These are phyloP conservation scores for Tryphoninae sp. DNA, from an alignment of 2,888 invertebrate species.

Conservation along the genomic window DNA sequence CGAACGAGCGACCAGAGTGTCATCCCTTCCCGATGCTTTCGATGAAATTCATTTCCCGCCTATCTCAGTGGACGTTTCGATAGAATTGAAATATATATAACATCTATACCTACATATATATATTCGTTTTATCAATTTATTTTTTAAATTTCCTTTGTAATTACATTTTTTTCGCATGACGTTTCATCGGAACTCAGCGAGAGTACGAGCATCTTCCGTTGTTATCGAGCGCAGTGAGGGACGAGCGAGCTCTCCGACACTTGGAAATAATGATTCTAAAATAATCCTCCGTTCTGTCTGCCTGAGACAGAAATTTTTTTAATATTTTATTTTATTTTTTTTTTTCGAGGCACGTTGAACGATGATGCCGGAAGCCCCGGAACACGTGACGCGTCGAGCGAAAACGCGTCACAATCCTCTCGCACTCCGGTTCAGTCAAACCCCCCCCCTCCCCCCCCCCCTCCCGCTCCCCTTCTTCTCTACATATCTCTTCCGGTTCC, in stretches of 20 bases:
- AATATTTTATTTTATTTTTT: not conserved
- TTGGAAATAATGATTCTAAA: constrained; percentile 50
- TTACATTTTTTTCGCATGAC: constrained; percentile 31
- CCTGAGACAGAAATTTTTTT: not conserved
- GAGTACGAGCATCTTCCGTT: constrained; percentile 9
- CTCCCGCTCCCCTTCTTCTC: not conserved
- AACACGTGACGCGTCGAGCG: constrained; percentile 1
- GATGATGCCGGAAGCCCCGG: constrained; percentile 37
- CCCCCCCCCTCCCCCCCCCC: not conserved
- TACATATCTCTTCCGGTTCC: constrained; percentile 45
- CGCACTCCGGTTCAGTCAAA: constrained; percentile 19
- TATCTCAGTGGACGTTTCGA: constrained; percentile 30
- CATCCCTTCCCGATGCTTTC: constrained; percentile 4
- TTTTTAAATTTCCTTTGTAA: constrained; percentile 28
- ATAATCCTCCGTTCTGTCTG: constrained; percentile 38
- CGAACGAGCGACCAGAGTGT: constrained; percentile 14
- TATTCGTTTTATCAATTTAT: not conserved
- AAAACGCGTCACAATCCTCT: constrained; percentile 43
- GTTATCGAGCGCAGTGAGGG: not conserved
- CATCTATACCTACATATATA: not conserved
- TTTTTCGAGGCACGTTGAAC: constrained; percentile 29
- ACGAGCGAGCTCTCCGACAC: constrained; percentile 1
- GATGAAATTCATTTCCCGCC: constrained; percentile 58
- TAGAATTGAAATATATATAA: constrained; percentile 23
- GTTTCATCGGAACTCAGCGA: constrained; percentile 29